Evolutionary conservation across 92 coral and sea anemone species (phyloP).

Genomic region (Zoanthus gigantus): DNA sequence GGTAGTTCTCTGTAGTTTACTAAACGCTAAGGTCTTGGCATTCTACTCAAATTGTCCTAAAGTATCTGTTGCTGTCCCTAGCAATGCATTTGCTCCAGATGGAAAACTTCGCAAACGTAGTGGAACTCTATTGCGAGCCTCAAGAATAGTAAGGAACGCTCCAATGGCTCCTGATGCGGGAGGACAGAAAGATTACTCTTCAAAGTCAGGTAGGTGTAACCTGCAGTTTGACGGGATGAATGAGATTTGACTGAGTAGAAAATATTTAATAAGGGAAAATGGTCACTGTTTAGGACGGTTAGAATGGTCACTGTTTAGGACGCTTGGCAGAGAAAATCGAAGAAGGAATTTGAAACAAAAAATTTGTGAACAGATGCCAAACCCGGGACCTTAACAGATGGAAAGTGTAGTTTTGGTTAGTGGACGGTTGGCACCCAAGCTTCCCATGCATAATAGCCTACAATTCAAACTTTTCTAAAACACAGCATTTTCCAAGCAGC

Average conservation of each 20-base stretch:
- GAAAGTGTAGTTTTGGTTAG: no score
- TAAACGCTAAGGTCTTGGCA: background rate
- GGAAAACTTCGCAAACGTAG: background rate
- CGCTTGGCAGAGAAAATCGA: no score
- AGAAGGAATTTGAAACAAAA: no score
- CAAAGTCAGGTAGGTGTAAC: background rate
- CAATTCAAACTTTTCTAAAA: no score
- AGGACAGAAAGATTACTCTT: background rate
- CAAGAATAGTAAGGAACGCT: background rate
- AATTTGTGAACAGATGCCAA: no score
- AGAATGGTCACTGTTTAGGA: no score
- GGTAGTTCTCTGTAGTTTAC: background rate
- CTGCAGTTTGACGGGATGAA: background rate
- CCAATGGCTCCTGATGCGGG: background rate
- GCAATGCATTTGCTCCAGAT: background rate
- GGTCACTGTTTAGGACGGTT: no score
- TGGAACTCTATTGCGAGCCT: constrained; percentile 12
- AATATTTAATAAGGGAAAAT: no score
- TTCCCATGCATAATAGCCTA: no score
- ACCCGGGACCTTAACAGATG: no score
- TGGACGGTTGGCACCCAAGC: no score
- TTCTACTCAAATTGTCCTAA: background rate
- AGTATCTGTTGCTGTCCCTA: constrained; percentile 4
- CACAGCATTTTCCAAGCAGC: no score
- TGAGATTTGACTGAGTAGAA: background rate